Base-by-base conservation (phyloP, 1,140 invertebrate species). In the Apis florea region DNA sequence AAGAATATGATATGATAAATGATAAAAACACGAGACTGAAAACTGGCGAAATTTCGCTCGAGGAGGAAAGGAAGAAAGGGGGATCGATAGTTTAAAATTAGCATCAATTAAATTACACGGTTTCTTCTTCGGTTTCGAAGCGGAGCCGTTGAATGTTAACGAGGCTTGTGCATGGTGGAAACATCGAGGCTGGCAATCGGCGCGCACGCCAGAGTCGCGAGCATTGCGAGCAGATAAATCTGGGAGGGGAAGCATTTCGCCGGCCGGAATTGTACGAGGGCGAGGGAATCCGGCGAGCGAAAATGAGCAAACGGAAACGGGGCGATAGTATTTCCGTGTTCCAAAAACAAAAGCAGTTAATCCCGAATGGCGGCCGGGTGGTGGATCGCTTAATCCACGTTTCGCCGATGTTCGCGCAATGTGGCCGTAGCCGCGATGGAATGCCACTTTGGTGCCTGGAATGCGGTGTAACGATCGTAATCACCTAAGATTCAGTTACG, bases 381-480 rank as follows among this genome's bases (percentile, higher is more conserved):
- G 77, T 66, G 58, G 71, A 90, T 87, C 84, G 88, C 87, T 91
- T 90, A 90, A 91, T 88, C 81, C 78, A 87, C 82, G 85, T 90
- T 90, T 88, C 83, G 88, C 85, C 88, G 85, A 90, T 91, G 85
- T 84, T 91, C 83, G 89, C 85, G 83, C 90, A 89, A 91, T 91
- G 89, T 90, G 83, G 88, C 86, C 84, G 86, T 83, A 83, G 79
- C 82, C 85, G 83, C 87, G 85, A 86, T 83, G 89, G 87, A 90
- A 91, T 90, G 84, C 87, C 91, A 89, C 90, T 91, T 90, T 87
- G 85, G 89, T 89, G 90, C 86, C 83, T 89, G 89, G 90, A 92
- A 92, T 92, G 87, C 82, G 88, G 85, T 90, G 86, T 90, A 90
- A 91, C 87, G 85, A 92, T 90, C 90, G 87, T 90, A 88, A 90